Conservation (phyloP, 2,888 invertebrate species). For the Apamea anceps region DNA sequence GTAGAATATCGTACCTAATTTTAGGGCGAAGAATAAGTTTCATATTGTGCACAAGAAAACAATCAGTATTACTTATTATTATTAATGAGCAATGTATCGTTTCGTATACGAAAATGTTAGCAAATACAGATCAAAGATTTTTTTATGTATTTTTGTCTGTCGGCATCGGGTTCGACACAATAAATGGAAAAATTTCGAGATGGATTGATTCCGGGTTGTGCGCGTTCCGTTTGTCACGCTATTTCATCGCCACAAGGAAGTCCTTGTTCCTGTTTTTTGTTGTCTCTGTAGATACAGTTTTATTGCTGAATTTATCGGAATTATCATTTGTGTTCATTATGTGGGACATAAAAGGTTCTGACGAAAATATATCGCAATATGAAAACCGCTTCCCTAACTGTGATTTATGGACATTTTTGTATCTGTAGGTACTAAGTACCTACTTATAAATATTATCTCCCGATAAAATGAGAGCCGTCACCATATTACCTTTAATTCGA, state of each 20-base stretch:
- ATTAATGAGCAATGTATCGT: slow-evolving; percentile 46
- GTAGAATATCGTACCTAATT: slow-evolving; percentile 29
- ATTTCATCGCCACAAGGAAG: slow-evolving; percentile 70
- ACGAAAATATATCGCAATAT: slow-evolving; percentile 32
- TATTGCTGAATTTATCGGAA: slow-evolving; percentile 68
- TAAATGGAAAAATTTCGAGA: slow-evolving; percentile 75
- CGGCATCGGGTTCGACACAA: slow-evolving; percentile 66
- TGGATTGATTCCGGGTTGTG: slow-evolving; percentile 76
- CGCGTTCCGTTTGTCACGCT: slow-evolving; percentile 73
- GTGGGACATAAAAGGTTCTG: slow-evolving; percentile 38
- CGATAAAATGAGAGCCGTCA: slow-evolving; percentile 3
- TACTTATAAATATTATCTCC: slow-evolving; percentile 12
- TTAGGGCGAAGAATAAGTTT: slow-evolving; percentile 8
- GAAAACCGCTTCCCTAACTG: slow-evolving; percentile 7
- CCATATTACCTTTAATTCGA: slow-evolving; percentile 64
- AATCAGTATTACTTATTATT: slow-evolving; percentile 55
- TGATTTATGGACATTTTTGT: slow-evolving; percentile 30
- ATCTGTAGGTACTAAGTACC: background rate
- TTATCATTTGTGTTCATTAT: slow-evolving; percentile 62
- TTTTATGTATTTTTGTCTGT: slow-evolving; percentile 74
- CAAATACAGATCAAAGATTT: slow-evolving; percentile 76
- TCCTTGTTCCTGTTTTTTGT: slow-evolving; percentile 70
- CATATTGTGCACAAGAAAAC: slow-evolving; percentile 41
- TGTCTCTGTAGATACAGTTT: slow-evolving; percentile 62
- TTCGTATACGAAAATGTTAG: slow-evolving; percentile 63